Percentiles rank a stretch among this genome's conserved stretches.
These are phyloP conservation scores for Psittacus erithacus DNA, from an alignment of 2,113 vertebrate species.

Conservation along the genomic window DNA sequence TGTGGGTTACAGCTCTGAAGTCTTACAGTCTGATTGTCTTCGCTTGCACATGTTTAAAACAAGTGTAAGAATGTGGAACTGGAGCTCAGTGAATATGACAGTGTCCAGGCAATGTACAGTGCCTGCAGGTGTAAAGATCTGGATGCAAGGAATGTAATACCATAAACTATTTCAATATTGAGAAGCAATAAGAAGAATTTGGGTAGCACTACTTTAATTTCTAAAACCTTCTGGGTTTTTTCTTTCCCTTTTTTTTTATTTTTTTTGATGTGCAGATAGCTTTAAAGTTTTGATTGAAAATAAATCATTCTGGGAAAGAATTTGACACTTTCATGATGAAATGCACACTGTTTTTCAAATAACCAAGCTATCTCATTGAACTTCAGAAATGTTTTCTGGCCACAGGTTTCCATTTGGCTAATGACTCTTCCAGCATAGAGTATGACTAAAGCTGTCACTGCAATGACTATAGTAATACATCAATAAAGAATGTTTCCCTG, in stretches of 20 bases:
- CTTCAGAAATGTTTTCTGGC: slow-evolving; percentile 58
- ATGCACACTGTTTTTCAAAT: slow-evolving; percentile 55
- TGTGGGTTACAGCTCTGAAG: neutral
- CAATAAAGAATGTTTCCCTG: slow-evolving; percentile 56
- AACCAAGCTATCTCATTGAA: slow-evolving; percentile 48
- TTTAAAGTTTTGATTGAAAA: slow-evolving; percentile 45
- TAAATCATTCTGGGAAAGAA: slow-evolving; percentile 52
- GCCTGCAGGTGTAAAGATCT: neutral
- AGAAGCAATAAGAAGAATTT: neutral
- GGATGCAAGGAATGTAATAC: neutral
- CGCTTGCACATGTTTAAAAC: neutral
- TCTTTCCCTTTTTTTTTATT: neutral
- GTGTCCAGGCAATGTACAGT: neutral
- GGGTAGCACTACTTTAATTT: neutral
- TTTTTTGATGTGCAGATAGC: neutral
- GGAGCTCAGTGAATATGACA: neutral
- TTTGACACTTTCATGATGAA: slow-evolving; percentile 56
- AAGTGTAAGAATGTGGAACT: fast-evolving
- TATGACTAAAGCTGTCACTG: slow-evolving; percentile 73
- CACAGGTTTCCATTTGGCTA: slow-evolving; percentile 73
- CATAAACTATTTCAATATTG: neutral
- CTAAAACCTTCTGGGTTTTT: neutral
- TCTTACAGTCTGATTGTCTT: neutral
- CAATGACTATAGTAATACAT: slow-evolving; percentile 63
- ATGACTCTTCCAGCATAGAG: slow-evolving; percentile 53